phyloP scores from a whole-genome alignment of 2,888 invertebrate species.

The Cybosia mesomella region DNA sequence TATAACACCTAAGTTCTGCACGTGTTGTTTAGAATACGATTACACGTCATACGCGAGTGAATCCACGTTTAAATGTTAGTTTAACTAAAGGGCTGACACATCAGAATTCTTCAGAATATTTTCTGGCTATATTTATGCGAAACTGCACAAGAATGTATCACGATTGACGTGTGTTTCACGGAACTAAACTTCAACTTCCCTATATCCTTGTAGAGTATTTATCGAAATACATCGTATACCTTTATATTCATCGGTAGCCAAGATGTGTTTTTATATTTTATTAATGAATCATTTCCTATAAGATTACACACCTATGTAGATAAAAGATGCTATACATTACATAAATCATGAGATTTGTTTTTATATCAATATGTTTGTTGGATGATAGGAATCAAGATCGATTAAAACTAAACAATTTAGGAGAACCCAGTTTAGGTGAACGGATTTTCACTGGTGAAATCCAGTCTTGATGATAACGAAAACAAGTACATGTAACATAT shows the following conservation, averaged over 20 bases:
- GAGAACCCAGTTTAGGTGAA: too few relatives aligned
- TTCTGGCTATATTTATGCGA: not conserved
- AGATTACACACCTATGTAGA: constrained; percentile 1
- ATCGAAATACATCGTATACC: not conserved
- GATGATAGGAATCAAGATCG: too few relatives aligned
- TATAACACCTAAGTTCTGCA: too few relatives aligned
- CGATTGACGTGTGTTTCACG: not conserved
- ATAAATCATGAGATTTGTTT: not conserved
- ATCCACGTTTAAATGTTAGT: not conserved
- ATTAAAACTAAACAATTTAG: too few relatives aligned
- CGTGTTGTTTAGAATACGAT: too few relatives aligned
- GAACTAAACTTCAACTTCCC: not conserved
- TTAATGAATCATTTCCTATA: not conserved
- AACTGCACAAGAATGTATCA: constrained; percentile 1
- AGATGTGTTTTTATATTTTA: not conserved
- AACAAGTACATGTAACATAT: too few relatives aligned
- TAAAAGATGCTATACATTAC: not conserved
- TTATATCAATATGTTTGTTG: not conserved
- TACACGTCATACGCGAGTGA: not conserved
- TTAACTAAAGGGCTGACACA: not conserved
- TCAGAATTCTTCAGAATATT: not conserved
- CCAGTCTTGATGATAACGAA: too few relatives aligned
- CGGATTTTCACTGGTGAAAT: too few relatives aligned
- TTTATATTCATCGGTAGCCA: not conserved
- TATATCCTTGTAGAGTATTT: not conserved